A percentile compares a stretch with the other conserved stretches of the same genome.
Evolutionary conservation across 1,140 invertebrate species (phyloP).

Genomic region (Lamellibrachia luymesi): DNA sequence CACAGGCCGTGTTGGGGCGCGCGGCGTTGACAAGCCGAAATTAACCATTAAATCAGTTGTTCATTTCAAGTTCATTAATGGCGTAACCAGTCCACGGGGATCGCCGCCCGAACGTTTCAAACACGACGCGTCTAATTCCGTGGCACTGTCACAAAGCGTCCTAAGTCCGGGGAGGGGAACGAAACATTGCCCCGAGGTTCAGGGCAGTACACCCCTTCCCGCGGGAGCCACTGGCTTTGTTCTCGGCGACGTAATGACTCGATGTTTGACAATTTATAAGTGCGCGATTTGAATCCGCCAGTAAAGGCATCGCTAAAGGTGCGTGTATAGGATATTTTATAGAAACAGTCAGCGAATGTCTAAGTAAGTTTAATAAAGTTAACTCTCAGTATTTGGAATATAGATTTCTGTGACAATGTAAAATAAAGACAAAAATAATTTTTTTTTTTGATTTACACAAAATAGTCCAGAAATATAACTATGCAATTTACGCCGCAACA

Average conservation of each 20-base stretch:
- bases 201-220: neutral
- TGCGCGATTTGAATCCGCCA: neutral
- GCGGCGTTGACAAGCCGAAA: neutral
- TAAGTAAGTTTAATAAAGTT: neutral
- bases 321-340: neutral
- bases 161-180: neutral
- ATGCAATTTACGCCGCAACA: no score
- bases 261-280: neutral
- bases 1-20: neutral
- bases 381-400: no score
- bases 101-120: neutral
- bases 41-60: neutral
- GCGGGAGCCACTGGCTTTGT: neutral
- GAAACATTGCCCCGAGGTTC: neutral
- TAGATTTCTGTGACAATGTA: no score
- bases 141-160: neutral
- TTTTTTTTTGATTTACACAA: no score
- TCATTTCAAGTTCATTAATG: constrained; percentile 5
- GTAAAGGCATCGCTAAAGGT: neutral
- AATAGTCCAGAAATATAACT: no score
- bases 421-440: no score
- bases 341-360: neutral
- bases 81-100: neutral
- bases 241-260: neutral
- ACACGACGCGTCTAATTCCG: neutral